Evolutionary conservation across 1,140 invertebrate genomes (phyloP).

Genomic region (Marisa cornuarietis): DNA sequence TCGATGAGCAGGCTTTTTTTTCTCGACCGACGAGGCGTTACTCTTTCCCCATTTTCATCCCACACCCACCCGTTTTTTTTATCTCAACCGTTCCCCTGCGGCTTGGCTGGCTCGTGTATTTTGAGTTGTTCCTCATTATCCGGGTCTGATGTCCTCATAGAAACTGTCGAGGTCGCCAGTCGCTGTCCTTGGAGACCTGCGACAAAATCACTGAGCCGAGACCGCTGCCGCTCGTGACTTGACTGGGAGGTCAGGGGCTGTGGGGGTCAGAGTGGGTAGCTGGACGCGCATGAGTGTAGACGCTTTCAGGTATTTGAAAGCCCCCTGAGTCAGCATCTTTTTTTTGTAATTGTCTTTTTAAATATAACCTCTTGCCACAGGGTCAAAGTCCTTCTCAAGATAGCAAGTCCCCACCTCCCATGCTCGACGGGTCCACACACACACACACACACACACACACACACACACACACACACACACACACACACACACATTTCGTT

Average conservation of each 20-base stretch:
- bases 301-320: neutral
- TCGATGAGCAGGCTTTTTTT: too few species aligned
- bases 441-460: conserved; percentile 12
- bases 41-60: neutral
- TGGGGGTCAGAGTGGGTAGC: neutral
- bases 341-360: neutral
- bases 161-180: too few species aligned
- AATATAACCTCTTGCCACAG: neutral
- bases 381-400: too few species aligned
- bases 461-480: conserved; percentile 7
- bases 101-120: too few species aligned
- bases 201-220: neutral
- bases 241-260: neutral
- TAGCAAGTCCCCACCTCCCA: too few species aligned
- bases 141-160: too few species aligned
- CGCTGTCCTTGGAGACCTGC: neutral
- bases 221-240: too few species aligned
- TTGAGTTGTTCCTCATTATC: too few species aligned
- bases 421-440: neutral
- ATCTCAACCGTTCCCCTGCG: too few species aligned
- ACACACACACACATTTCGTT: conserved; percentile 2
- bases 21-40: neutral
- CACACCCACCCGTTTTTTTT: too few species aligned
- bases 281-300: too few species aligned
- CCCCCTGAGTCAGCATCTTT: neutral